Evolutionary conservation across 2,888 invertebrate genomes (phyloP).

Genomic region (Petrolisthes cinctipes): DNA sequence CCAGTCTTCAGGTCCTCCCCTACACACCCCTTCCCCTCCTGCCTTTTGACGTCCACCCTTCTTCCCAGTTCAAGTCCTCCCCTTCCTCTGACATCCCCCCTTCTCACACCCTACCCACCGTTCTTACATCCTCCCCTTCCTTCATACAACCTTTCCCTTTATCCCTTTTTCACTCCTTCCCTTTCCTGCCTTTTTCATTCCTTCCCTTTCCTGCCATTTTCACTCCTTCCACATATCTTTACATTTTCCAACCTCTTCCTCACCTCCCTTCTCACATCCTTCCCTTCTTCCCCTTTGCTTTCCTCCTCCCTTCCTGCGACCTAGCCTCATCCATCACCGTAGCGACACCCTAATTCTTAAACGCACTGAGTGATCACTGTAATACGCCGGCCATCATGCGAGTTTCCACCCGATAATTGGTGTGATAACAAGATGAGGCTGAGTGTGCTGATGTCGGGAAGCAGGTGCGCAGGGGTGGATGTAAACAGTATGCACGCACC

Average conservation of each 20-base stretch:
- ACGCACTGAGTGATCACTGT: slow-evolving; percentile 17
- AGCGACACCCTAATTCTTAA: slow-evolving; percentile 27
- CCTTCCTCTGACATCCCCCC: background rate
- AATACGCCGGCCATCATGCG: slow-evolving; percentile 22
- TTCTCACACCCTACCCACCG: background rate
- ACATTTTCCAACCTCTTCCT: slow-evolving; percentile 9
- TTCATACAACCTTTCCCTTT: background rate
- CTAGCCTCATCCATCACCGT: slow-evolving; percentile 23
- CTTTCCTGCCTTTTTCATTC: no score
- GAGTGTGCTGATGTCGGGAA: background rate
- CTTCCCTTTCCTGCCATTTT: no score
- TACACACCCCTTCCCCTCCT: background rate
- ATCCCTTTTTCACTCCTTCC: background rate
- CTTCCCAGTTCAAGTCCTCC: background rate
- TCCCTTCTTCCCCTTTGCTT: slow-evolving; percentile 1
- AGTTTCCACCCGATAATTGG: slow-evolving; percentile 9
- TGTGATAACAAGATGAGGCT: slow-evolving; percentile 27
- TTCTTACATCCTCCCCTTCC: background rate
- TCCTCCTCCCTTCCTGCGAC: background rate
- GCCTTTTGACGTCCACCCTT: background rate
- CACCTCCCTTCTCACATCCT: background rate
- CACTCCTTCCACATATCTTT: background rate
- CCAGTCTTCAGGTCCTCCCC: background rate
- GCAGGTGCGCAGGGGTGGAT: background rate
- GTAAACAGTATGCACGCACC: no score